Percentiles rank a stretch among this genome's conserved stretches.
Evolutionary conservation across 2,797 vertebrate genomes (phyloP).

Genomic region (Alectoris magna): DNA sequence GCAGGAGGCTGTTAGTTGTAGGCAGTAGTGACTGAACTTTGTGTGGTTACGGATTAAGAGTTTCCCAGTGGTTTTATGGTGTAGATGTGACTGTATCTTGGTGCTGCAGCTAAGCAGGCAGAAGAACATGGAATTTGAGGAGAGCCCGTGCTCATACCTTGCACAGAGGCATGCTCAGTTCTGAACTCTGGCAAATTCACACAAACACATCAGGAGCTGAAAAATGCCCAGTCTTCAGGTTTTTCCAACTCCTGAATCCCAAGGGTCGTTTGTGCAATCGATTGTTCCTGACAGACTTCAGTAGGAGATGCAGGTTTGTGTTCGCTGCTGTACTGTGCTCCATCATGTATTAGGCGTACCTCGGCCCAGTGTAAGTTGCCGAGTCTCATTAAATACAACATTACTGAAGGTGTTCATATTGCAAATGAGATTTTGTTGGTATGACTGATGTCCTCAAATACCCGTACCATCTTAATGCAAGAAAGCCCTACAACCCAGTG

Average conservation of each 20-base stretch:
- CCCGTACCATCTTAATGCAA: neutral
- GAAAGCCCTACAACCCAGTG: neutral
- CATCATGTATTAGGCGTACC: neutral
- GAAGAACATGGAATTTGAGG: neutral
- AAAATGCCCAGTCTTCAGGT: neutral
- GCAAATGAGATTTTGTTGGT: neutral
- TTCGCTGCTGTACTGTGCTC: neutral
- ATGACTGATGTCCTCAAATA: neutral
- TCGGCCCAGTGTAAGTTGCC: neutral
- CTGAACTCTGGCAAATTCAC: neutral
- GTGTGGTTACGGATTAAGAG: neutral
- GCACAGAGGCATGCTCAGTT: neutral
- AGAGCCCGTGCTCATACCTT: neutral
- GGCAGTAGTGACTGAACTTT: neutral
- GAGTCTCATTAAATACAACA: neutral
- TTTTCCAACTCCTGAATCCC: neutral
- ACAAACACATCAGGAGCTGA: neutral
- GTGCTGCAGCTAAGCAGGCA: neutral
- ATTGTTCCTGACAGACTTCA: neutral
- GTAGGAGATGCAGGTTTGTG: neutral
- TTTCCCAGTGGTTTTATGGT: neutral
- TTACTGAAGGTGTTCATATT: neutral
- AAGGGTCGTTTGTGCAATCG: neutral
- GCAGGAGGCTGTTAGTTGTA: neutral
- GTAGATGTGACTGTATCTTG: neutral